phyloP scores from a whole-genome alignment of 2,113 vertebrate species.

The Austrofundulus limnaeus region DNA sequence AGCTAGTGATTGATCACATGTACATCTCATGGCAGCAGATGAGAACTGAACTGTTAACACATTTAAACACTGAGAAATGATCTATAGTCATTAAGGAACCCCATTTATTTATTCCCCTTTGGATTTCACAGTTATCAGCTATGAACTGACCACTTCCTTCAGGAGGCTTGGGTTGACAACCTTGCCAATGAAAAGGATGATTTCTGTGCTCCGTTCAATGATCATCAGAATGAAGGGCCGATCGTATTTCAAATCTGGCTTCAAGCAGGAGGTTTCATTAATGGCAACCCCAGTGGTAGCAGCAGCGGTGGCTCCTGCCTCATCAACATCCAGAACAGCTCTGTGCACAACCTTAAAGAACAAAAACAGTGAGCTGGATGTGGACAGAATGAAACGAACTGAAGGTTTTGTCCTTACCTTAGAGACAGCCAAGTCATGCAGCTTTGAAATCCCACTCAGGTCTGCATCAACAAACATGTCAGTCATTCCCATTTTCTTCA shows the following conservation, averaged over 20 bases:
- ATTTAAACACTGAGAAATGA: too few relatives aligned
- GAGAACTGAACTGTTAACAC: too few relatives aligned
- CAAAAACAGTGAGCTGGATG: background rate
- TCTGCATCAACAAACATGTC: slow-evolving; percentile 83
- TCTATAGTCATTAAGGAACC: too few relatives aligned
- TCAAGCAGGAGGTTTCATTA: too few relatives aligned
- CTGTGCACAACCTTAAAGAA: slow-evolving; percentile 72
- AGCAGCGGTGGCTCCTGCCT: slow-evolving; percentile 72
- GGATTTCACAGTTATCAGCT: too few relatives aligned
- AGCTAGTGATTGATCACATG: too few relatives aligned
- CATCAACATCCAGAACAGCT: slow-evolving; percentile 76
- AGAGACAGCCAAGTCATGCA: slow-evolving; percentile 62
- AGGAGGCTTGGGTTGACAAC: slow-evolving; percentile 72
- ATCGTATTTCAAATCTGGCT: slow-evolving; percentile 65
- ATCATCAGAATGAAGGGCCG: slow-evolving; percentile 78
- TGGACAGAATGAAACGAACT: background rate
- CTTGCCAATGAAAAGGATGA: slow-evolving; percentile 77
- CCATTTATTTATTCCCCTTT: too few relatives aligned
- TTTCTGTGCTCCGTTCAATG: slow-evolving; percentile 49
- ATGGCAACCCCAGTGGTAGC: slow-evolving; percentile 46
- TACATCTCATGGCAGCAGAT: too few relatives aligned
- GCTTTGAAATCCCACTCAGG: slow-evolving; percentile 80
- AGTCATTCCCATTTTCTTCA: slow-evolving; percentile 80
- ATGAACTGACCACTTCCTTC: too few relatives aligned
- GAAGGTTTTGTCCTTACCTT: slow-evolving; percentile 67